Percentiles rank a stretch among this genome's conserved stretches.
Conservation (phyloP, 2,888 invertebrate genomes). For the Hypomecis punctinalis region DNA sequence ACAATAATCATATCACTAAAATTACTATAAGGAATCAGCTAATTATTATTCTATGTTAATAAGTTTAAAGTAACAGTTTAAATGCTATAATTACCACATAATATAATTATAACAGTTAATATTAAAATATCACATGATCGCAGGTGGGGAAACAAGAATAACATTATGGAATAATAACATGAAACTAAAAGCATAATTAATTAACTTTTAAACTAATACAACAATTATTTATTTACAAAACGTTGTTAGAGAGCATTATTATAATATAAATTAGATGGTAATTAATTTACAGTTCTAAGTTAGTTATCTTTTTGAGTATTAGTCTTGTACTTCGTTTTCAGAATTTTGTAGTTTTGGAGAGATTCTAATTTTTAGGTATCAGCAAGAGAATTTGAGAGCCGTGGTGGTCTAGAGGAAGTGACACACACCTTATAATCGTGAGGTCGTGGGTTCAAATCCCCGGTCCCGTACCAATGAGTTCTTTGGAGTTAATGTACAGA, state of each 20-base stretch:
- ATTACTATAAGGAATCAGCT: not conserved
- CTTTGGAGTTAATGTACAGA: too few species aligned
- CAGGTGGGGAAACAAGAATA: constrained; percentile 47
- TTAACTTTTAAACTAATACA: not conserved
- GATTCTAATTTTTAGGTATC: too few species aligned
- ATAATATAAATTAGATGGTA: too few species aligned
- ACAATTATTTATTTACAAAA: not conserved
- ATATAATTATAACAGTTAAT: constrained; percentile 17
- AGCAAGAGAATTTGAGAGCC: too few species aligned
- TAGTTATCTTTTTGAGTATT: constrained; percentile 5
- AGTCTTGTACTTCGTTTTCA: constrained; percentile 1
- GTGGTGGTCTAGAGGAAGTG: too few species aligned
- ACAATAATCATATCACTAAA: not conserved
- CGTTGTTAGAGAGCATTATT: not conserved
- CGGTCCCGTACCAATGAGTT: too few species aligned
- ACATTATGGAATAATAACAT: constrained; percentile 16
- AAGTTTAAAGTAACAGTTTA: constrained; percentile 4
- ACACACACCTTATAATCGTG: too few species aligned
- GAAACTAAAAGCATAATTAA: constrained; percentile 5
- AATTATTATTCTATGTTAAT: not conserved
- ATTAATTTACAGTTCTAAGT: not conserved
- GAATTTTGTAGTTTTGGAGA: too few species aligned
- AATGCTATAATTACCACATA: constrained; percentile 11
- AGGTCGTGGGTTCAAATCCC: too few species aligned
- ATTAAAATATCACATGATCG: constrained; percentile 56